Evolutionary conservation across 2,113 vertebrate genomes (phyloP).

Genomic region (Caranx melampygus): DNA sequence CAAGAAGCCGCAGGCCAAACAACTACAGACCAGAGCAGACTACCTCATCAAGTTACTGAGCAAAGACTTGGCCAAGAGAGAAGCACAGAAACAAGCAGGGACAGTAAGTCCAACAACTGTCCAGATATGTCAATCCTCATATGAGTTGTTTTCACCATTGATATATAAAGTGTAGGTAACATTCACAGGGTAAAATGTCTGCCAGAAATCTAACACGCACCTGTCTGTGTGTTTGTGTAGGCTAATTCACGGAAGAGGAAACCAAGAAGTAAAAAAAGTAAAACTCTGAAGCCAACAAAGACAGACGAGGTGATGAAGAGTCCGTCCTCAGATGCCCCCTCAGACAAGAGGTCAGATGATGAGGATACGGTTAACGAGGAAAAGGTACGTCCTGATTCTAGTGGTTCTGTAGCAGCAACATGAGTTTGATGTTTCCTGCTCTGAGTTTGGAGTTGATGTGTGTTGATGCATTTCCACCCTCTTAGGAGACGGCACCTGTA

Average conservation of each 20-base stretch:
- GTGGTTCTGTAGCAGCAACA: neutral
- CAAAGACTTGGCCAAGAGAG: slow-evolving; percentile 95
- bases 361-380: slow-evolving; percentile 86
- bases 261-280: slow-evolving; percentile 91
- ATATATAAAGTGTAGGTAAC: neutral
- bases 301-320: slow-evolving; percentile 92
- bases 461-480: fast-evolving
- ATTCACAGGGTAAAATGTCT: neutral
- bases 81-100: slow-evolving; percentile 92
- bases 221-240: slow-evolving; percentile 75
- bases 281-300: slow-evolving; percentile 87
- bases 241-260: slow-evolving; percentile 93
- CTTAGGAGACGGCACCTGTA: slow-evolving; percentile 85
- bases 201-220: neutral
- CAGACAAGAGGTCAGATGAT: slow-evolving; percentile 93
- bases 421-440: neutral
- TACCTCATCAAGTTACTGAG: slow-evolving; percentile 99
- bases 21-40: slow-evolving; percentile 97
- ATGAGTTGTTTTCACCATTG: neutral
- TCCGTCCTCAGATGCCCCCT: slow-evolving; percentile 90
- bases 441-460: slow-evolving; percentile 38
- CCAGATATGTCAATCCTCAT: too few species aligned
- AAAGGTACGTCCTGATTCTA: slow-evolving; percentile 61
- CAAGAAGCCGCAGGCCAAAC: slow-evolving; percentile 99
- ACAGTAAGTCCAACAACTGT: slow-evolving; percentile 83